Evolutionary conservation across 2,113 vertebrate species (phyloP), one percentile per base, ranked within the genome.

Genomic region (Notothenia rossii): DNA sequence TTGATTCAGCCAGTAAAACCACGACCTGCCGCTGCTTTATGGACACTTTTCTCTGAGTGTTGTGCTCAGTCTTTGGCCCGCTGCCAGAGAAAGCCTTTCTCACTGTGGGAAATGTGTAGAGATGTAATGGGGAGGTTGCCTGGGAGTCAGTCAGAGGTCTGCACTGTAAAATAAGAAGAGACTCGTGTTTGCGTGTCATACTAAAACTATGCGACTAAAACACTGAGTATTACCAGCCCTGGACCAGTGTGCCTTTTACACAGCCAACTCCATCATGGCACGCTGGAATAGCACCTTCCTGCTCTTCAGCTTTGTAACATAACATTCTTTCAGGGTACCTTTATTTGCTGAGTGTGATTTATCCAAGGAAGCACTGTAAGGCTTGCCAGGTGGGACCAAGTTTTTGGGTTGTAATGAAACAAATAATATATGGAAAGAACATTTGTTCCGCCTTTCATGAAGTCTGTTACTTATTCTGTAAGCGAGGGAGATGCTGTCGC

Each of bases 81-180:
- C 60, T 63, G 86, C 91, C 92, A 89, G 69, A 86, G 70, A 83
- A 79, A 86, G 53, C 79, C 77, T 75, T 66, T 62, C 76, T 68
- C 76, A n/a, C 75, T 87, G 61, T 86, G 79, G 67, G 79, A 86
- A 90, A 85, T 64, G 74, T 88, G 91, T 85, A 74, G 83, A 73
- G 88, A 86, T 82, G 81, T 85, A 82, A 88, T 73, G 72, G 79
- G 74, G 88, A 84, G 62, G 73, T 82, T 82, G 84, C 65, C 75
- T 50, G 56, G 73, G 81, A 91, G 83, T 79, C 87, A 79, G 75
- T 55, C 76, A 83, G 53, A 59, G 13, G 79, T 70, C 69, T 83
- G 65, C 40, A 25, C 67, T 75, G 75, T 80, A 63, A 89, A 87
- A 50, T 67, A 60, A 72, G 56, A 81, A 40, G 59, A 43, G 50